Evolutionary conservation across 2,113 vertebrate genomes (phyloP), one percentile per base, ranked within the genome.

Genomic region (Bungarus multicinctus): DNA sequence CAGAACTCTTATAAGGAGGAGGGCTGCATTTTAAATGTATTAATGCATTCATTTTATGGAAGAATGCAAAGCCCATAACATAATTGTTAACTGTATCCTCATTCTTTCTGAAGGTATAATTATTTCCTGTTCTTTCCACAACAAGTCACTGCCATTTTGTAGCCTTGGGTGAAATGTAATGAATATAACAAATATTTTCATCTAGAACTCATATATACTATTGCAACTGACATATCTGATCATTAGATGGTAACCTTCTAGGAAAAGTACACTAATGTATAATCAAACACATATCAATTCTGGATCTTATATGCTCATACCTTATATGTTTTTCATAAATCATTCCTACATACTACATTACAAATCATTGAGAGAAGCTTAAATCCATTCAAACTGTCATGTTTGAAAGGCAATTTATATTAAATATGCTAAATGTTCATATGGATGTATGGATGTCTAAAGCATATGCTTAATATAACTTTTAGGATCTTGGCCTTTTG

Each of bases 101-200:
- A 93, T 94, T 97, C 97, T 97, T 98, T 98, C 97, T 97, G 97
- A 97, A 97, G 97, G 93, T 97, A 97, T 96, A 94, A 88, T 43
- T 91, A 53, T 86, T 93, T 93, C 74, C 47, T 91, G 43, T 93
- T 93, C 89, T 95, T 90, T 92, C 89, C 22, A 94, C 89, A 34
- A 90, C 86, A 88, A 94, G 92, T 93, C 91, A 89, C 53, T 81
- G 50, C 47, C 91, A 60, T 89, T 60, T 90, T 90, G 10, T 91
- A 87, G 34, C 39, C 50, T 43, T 55, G 53, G 85, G 22, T 93
- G 89, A 95, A 96, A 94, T 25, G 69, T 87, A 50, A 87, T 52
- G 9, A 45, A 86, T 86, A 85, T 85, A 39, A 47, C 45, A 11
- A n/a, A n/a, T n/a, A n/a, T 14, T 89, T 89, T 81, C 20, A n/a